Conservation (phyloP, 2,113 vertebrate genomes). For the Aythya baeri region DNA sequence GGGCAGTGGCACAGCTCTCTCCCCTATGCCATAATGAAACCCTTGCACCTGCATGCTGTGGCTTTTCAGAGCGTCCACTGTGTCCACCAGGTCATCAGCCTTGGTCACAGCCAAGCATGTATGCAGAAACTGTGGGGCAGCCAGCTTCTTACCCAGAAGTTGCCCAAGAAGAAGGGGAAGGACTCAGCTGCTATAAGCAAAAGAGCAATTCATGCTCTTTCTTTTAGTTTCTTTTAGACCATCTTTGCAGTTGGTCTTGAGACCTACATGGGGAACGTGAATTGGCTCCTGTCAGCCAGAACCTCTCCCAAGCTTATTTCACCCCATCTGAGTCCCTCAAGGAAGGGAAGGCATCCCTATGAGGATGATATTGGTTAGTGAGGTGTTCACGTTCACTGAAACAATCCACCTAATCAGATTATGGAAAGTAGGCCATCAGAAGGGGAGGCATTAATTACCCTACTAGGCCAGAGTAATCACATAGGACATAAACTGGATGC, state of each 20-base stretch:
- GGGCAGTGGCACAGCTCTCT: not conserved
- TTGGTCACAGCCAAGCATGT: not conserved
- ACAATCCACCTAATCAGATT: not conserved
- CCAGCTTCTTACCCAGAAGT: not conserved
- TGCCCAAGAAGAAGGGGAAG: not conserved
- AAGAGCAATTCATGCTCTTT: not conserved
- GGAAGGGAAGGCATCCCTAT: not conserved
- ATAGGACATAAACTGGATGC: not conserved
- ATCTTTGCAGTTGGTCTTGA: not conserved
- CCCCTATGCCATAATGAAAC: not conserved
- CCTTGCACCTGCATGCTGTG: not conserved
- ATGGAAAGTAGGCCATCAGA: not conserved
- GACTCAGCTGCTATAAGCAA: not conserved
- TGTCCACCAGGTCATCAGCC: not conserved
- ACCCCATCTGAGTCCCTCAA: not conserved
- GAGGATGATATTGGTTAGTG: not conserved
- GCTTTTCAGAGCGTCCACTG: not conserved
- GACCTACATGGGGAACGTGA: accelerated
- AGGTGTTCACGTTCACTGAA: not conserved
- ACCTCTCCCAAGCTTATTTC: not conserved
- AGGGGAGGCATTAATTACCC: not conserved
- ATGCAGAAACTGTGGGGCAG: not conserved
- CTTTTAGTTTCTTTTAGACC: not conserved
- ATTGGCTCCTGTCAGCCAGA: not conserved
- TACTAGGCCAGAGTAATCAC: not conserved